Evolutionary conservation across 1,140 invertebrate species (phyloP), one percentile per base, ranked within the genome.

Genomic region (Danaus melanippus): DNA sequence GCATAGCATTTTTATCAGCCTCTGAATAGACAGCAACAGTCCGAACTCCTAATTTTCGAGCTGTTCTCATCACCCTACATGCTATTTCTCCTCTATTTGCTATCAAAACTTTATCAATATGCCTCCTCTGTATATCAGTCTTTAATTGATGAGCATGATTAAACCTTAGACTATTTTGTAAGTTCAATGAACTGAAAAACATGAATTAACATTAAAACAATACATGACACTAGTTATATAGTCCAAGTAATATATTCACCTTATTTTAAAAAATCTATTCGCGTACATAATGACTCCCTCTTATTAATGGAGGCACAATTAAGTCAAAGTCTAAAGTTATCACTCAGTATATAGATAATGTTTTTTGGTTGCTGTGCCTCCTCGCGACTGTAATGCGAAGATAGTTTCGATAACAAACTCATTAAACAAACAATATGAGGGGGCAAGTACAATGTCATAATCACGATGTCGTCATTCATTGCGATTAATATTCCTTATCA

Each of bases 1-100:
- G 95, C 86, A 95, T 89, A 5, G 94, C 89, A 86, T 95, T 86
- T 74, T 88, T 90, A 80, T 99, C 98, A 4, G 93, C 95, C 79
- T 99, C 97, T 59, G 96, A 98, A 78, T 94, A 99, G 0, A 99
- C 94, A 6, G 97, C 96, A 0, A 99, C 97, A 9, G 97, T 97
- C 76, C 92, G 91, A 41, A 99, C 92, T 12, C 97, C 97, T 55
- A 99, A 87, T 70, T 92, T 94, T 62, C 92, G 92, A 0, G 98
- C 96, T 7, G 97, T 98, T 76, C 90, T 90, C 58, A 95, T 92
- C 7, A 99, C 92, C 42, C 98, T 89, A 77, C 97, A 98, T 47
- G 98, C 97, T 84, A 99, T 99, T 88, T 99, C 98, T 12, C 98
- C 98, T 69, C 98, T 88, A 85, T 99, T 99, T 10, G 98, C 97